phyloP scores from a whole-genome alignment of 1,140 invertebrate genomes.

The Dryas iulia region DNA sequence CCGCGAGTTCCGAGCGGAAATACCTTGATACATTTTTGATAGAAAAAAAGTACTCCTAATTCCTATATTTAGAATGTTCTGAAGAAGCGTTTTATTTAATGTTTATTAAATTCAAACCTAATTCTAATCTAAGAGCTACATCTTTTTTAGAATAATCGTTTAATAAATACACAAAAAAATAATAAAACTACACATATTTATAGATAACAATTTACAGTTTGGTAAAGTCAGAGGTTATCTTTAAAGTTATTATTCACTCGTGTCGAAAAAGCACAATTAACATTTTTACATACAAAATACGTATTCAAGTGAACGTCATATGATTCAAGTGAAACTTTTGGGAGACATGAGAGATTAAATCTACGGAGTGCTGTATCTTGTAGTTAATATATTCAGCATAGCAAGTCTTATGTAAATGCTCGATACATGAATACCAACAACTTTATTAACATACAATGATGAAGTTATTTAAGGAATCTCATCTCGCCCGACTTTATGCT shows the following conservation, averaged over 20 bases:
- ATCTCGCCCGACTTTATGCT: neutral
- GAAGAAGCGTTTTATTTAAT: neutral
- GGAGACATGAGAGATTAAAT: neutral
- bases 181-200: neutral
- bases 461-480: slow-evolving; percentile 1
- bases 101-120: no score
- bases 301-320: neutral
- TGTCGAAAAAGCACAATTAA: neutral
- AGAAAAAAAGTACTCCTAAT: neutral
- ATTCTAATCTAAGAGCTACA: no score
- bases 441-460: slow-evolving; percentile 13
- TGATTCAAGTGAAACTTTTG: neutral
- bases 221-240: neutral
- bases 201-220: neutral
- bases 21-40: neutral
- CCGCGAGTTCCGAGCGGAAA: neutral
- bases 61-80: neutral
- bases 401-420: neutral
- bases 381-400: neutral
- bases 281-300: neutral
- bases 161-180: no score
- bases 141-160: no score
- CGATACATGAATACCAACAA: slow-evolving; percentile 7
- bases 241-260: neutral
- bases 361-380: neutral